Evolutionary conservation across 2,888 invertebrate species (phyloP).

Genomic region (Aphelenchoides bicaudatus): DNA sequence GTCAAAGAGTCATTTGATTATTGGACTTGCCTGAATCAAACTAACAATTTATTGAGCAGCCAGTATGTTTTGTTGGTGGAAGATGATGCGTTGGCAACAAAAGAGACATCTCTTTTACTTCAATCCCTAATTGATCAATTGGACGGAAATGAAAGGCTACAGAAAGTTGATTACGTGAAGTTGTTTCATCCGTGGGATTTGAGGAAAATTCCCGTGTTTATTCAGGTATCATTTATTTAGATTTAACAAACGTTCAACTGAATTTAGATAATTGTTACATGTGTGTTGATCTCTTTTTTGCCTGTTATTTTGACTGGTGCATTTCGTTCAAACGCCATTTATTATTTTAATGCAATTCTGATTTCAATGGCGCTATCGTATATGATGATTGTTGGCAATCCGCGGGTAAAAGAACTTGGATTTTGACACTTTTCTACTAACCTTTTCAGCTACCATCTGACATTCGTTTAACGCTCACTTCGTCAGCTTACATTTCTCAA

Average conservation of each 20-base stretch:
- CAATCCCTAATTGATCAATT: slow-evolving; percentile 31
- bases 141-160: slow-evolving; percentile 14
- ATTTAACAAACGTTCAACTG: slow-evolving; percentile 4
- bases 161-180: slow-evolving; percentile 39
- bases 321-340: not conserved
- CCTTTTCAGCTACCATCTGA: slow-evolving; percentile 35
- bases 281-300: slow-evolving; percentile 11
- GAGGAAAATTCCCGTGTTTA: slow-evolving; percentile 37
- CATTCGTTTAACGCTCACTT: slow-evolving; percentile 34
- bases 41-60: not conserved
- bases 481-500: slow-evolving; percentile 38
- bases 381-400: not conserved
- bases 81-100: slow-evolving; percentile 39
- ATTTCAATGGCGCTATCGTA: not conserved
- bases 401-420: not conserved
- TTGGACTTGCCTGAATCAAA: slow-evolving; percentile 34
- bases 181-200: slow-evolving; percentile 41
- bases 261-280: not conserved
- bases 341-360: not conserved
- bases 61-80: slow-evolving; percentile 37
- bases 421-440: slow-evolving; percentile 20
- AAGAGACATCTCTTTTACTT: slow-evolving; percentile 27
- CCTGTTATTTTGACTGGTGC: slow-evolving; percentile 18
- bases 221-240: slow-evolving; percentile 25
- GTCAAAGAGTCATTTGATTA: slow-evolving; percentile 41